Evolutionary conservation across 2,888 invertebrate species (phyloP).

Genomic region (Coleophora flavipennella): DNA sequence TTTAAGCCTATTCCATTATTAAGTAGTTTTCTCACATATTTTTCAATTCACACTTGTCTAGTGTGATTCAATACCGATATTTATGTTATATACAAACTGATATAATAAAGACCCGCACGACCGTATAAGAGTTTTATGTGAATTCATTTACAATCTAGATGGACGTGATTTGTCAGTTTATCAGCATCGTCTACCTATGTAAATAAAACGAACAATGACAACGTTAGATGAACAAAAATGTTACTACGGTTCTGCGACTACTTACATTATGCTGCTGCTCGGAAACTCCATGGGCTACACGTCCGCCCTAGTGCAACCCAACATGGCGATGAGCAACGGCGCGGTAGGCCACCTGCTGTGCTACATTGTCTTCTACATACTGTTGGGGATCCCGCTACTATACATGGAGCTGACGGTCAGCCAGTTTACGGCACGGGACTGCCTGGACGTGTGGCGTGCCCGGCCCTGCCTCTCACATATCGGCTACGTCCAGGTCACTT

Average conservation of each 20-base stretch:
- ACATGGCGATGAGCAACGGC: constrained; percentile 29
- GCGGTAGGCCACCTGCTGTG: constrained; percentile 32
- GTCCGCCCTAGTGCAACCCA: constrained; percentile 29
- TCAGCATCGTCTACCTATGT: no score
- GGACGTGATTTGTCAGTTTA: no score
- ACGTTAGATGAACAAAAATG: no score
- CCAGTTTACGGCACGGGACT: constrained; percentile 53
- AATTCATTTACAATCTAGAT: no score
- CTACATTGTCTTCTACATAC: constrained; percentile 23
- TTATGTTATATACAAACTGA: no score
- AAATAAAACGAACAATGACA: no score
- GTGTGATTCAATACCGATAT: no score
- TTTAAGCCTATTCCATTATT: no score
- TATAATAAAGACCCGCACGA: no score
- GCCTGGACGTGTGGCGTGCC: constrained; percentile 44
- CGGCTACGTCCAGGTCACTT: constrained; percentile 39
- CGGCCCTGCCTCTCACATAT: constrained; percentile 44
- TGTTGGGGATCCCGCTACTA: constrained; percentile 46
- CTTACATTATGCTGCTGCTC: constrained; percentile 30
- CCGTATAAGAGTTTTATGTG: no score
- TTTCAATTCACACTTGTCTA: no score
- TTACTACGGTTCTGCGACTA: constrained; percentile 19
- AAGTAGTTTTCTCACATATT: no score
- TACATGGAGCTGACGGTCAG: constrained; percentile 54
- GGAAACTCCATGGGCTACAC: constrained; percentile 32